Conservation (phyloP, 1,140 invertebrate genomes). For the Goniozus legneri region DNA sequence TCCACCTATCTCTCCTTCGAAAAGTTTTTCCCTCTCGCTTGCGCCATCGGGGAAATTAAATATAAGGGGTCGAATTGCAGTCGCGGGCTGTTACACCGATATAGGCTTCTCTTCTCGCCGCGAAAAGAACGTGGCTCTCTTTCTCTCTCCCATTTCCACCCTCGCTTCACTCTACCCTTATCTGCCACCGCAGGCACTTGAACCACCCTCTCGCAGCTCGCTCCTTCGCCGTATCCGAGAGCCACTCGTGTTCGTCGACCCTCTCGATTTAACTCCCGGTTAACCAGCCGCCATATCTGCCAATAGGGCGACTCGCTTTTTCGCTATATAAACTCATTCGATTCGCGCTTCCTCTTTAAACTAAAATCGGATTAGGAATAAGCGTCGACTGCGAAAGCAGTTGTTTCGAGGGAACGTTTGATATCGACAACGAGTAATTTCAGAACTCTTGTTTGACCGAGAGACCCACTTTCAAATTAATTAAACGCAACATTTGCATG, state of each 20-base stretch:
- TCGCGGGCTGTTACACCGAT: conserved; percentile 29
- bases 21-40: conserved; percentile 26
- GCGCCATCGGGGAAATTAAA: conserved; percentile 46
- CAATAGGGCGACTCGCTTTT: conserved; percentile 6
- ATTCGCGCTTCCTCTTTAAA: no score
- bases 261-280: conserved; percentile 25
- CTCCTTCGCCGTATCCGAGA: conserved; percentile 32
- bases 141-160: conserved; percentile 14
- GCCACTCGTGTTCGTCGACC: conserved; percentile 29
- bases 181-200: conserved; percentile 44
- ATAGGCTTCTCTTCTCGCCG: conserved; percentile 22
- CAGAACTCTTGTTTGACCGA: no score
- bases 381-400: no score
- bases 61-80: conserved; percentile 52
- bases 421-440: no score
- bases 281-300: conserved; percentile 11
- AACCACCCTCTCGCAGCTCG: conserved; percentile 22
- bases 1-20: conserved; percentile 27
- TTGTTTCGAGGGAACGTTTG: no score
- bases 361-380: no score
- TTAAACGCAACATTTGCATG: no score
- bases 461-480: no score
- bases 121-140: conserved; percentile 11
- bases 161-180: conserved; percentile 34
- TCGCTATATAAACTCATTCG: neutral